Evolutionary conservation across 2,113 vertebrate genomes (phyloP).

Genomic region (Sorex fumeus): DNA sequence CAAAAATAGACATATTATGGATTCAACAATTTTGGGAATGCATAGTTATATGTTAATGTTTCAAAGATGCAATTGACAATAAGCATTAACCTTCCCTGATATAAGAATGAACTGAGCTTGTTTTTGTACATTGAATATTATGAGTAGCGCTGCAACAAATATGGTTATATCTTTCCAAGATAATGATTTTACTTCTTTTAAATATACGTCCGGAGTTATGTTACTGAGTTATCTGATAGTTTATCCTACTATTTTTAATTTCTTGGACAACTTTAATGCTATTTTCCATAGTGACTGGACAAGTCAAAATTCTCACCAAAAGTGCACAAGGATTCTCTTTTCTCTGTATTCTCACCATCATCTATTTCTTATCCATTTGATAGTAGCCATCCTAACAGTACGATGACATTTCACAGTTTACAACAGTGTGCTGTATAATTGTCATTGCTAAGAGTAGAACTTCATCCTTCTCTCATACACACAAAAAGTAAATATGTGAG

Average conservation of each 20-base stretch:
- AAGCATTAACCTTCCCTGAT: not conserved
- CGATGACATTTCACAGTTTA: not conserved
- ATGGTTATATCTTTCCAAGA: not conserved
- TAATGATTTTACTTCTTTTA: not conserved
- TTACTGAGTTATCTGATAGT: not conserved
- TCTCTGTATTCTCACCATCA: not conserved
- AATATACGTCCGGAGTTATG: not conserved
- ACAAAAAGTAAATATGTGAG: not conserved
- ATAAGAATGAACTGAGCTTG: not conserved
- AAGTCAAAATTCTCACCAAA: not conserved
- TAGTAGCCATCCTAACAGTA: not conserved
- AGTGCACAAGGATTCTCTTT: not conserved
- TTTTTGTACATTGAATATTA: not conserved
- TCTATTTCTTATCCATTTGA: not conserved
- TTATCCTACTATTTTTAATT: not conserved
- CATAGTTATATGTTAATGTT: not conserved
- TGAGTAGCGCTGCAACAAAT: not conserved
- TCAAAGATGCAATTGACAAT: not conserved
- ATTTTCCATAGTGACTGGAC: not conserved
- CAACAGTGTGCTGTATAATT: too few relatives aligned
- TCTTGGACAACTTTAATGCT: not conserved
- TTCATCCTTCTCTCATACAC: too few relatives aligned
- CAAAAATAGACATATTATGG: not conserved
- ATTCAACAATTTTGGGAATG: not conserved
- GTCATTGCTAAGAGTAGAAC: too few relatives aligned